Base-by-base conservation (phyloP, 2,797 vertebrate species). In the Hippoglossus hippoglossus region DNA sequence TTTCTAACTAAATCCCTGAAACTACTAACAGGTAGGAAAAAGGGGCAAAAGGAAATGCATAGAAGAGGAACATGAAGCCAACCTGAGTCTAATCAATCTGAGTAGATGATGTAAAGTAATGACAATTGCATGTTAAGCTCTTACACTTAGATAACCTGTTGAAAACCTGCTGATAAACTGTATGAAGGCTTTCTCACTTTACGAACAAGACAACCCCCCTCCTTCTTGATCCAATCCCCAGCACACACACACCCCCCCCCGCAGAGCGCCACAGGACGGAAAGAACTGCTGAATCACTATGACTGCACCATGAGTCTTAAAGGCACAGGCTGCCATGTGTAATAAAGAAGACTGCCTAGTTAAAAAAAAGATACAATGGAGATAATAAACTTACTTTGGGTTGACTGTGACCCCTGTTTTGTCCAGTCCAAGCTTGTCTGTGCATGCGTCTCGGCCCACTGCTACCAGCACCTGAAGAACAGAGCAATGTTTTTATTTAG, bases 361-460 rank as follows among this genome's bases (percentile, higher is more conserved):
- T 10, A 15, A 25, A 41, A 16, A 25, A 9, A 52, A 31, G 4
- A 22, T 1, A 36, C 8, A 55, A 9, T 15, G 13, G 15, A 74
- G 22, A 25, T 15, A 5, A 67, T 39, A 76, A 58, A 94, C 96
- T 91, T 90, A 98, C 98, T 95, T 97, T 52, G 96, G 85, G 87
- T 97, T 97, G 80, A 98, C 90, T 81, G 86, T 94, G 83, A 99
- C 96, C 55, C 96, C 97, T 0, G 93, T 92, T 52, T 92, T 96
- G 51, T 98, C 96, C 67, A 99, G 94, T 53, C 98, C 97, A n/a
- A 99, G 94, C 73, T 95, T 96, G 84, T 92, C 95, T 4, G 97
- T 98, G 89, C 97, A 97, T 0, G 98, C 94, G 16, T 99, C 96
- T 77, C 97, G 95, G 31, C 98, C 98, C 64, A 99, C 85, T 0